A percentile compares a stretch with the other conserved stretches of the same genome.
phyloP scores from a whole-genome alignment of 2,888 invertebrate genomes.

The Mellilla xanthometata region DNA sequence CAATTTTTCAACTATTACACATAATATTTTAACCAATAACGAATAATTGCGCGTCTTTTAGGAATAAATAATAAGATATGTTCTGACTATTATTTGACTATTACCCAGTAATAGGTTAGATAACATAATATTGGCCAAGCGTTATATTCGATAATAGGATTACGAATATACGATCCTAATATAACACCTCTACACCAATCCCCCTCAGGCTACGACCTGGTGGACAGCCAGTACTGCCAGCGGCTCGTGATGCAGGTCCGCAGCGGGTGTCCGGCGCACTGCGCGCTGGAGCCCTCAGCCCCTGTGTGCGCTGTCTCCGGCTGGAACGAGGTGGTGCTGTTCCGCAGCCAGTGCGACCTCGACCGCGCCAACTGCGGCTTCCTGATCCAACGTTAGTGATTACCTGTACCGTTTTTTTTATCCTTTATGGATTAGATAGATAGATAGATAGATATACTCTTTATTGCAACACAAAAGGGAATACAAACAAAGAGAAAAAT shows the following conservation, averaged over 20 bases:
- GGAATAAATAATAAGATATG: too few species aligned
- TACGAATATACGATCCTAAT: conserved; percentile 4
- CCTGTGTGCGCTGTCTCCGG: conserved; percentile 42
- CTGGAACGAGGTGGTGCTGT: conserved; percentile 37
- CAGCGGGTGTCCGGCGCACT: conserved; percentile 37
- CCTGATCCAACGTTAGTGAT: conserved; percentile 36
- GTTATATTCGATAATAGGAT: background rate
- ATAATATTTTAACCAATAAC: conserved; percentile 13
- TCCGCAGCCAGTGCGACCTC: conserved; percentile 47
- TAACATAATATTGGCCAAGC: conserved; percentile 25
- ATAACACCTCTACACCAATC: background rate
- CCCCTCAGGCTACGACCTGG: conserved; percentile 51
- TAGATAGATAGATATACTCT: too few species aligned
- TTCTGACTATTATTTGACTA: conserved; percentile 3
- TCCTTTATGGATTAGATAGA: too few species aligned
- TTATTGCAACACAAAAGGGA: too few species aligned
- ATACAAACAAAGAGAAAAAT: too few species aligned
- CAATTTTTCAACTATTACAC: conserved; percentile 4
- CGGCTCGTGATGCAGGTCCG: conserved; percentile 47
- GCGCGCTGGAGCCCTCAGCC: conserved; percentile 27
- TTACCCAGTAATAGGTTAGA: conserved; percentile 5
- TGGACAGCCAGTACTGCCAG: conserved; percentile 42
- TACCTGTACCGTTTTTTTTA: background rate
- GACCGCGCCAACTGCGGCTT: conserved; percentile 41
- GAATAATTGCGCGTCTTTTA: background rate